Percentiles rank a stretch among this genome's conserved stretches.
These are phyloP conservation scores for Aptenodytes forsteri DNA, from an alignment of 2,113 vertebrate genomes.

Conservation along the genomic window DNA sequence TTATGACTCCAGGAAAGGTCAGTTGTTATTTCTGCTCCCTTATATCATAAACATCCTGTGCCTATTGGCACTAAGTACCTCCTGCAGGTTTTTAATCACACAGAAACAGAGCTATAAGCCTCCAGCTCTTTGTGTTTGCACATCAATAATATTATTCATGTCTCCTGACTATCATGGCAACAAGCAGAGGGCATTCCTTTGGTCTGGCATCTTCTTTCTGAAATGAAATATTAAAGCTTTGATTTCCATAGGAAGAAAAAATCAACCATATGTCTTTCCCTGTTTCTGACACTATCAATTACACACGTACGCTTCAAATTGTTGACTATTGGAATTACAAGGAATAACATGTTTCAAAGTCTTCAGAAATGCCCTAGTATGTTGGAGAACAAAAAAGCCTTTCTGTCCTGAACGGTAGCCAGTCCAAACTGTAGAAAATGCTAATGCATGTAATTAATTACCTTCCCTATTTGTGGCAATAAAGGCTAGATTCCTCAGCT, in stretches of 20 bases:
- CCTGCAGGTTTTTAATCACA: constrained; percentile 45
- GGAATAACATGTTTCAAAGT: background rate
- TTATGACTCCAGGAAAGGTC: constrained; percentile 34
- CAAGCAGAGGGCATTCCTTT: constrained; percentile 32
- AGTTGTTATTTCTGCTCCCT: constrained; percentile 12
- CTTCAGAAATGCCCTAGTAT: background rate
- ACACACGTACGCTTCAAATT: background rate
- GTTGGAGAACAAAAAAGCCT: background rate
- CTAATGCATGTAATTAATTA: background rate
- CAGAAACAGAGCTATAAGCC: constrained; percentile 18
- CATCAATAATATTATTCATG: constrained; percentile 32
- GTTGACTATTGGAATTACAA: background rate
- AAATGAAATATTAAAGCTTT: constrained; percentile 36
- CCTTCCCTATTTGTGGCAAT: background rate
- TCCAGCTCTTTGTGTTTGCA: constrained; percentile 43
- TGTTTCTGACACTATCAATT: background rate
- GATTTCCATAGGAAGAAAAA: constrained; percentile 8
- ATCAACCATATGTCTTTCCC: background rate
- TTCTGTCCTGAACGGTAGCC: background rate
- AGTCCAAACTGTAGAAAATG: background rate
- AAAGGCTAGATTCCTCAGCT: background rate
- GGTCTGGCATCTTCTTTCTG: background rate
- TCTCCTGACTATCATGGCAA: constrained; percentile 36
- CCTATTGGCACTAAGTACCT: constrained; percentile 1
- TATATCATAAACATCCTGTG: constrained; percentile 7